Percentiles rank a stretch among this genome's conserved stretches.
Conservation (phyloP, 2,797 vertebrate species). For the Lepilemur ruficaudatus region DNA sequence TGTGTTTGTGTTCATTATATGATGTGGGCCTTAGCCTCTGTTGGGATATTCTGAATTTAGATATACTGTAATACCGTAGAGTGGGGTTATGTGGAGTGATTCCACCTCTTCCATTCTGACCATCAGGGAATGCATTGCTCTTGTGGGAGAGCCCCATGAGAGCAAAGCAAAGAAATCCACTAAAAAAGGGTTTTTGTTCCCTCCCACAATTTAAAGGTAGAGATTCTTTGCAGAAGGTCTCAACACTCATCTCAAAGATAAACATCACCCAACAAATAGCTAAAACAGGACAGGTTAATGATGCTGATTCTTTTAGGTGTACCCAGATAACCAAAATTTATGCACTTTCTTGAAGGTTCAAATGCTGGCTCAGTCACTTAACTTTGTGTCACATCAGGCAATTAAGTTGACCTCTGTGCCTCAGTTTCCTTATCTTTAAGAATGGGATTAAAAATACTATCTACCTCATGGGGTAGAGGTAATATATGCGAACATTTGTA, state of each 20-base stretch:
- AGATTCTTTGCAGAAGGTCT: neutral
- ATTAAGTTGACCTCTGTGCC: constrained; percentile 26
- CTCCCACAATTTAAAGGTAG: constrained; percentile 8
- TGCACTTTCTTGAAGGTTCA: constrained; percentile 39
- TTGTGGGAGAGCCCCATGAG: neutral
- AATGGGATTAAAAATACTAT: neutral
- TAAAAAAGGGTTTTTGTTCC: neutral
- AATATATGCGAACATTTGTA: constrained; percentile 3
- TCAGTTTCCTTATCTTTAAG: constrained; percentile 66
- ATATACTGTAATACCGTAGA: neutral
- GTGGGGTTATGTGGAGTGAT: neutral
- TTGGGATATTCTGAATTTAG: constrained; percentile 11
- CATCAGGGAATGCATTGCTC: neutral
- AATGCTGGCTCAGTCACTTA: constrained; percentile 53
- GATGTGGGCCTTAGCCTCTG: neutral
- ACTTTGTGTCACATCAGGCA: constrained; percentile 10
- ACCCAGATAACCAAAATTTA: constrained; percentile 12
- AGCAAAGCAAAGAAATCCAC: constrained; percentile 33
- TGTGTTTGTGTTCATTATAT: neutral
- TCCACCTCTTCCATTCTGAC: neutral
- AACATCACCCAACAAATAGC: constrained; percentile 11
- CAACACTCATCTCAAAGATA: constrained; percentile 26
- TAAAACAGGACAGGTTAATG: neutral
- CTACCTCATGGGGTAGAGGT: neutral
- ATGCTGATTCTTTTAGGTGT: neutral